A percentile compares a stretch with the other conserved stretches of the same genome.
phyloP scores from a whole-genome alignment of 2,888 invertebrate species.

The Balanococcus diminutus region DNA sequence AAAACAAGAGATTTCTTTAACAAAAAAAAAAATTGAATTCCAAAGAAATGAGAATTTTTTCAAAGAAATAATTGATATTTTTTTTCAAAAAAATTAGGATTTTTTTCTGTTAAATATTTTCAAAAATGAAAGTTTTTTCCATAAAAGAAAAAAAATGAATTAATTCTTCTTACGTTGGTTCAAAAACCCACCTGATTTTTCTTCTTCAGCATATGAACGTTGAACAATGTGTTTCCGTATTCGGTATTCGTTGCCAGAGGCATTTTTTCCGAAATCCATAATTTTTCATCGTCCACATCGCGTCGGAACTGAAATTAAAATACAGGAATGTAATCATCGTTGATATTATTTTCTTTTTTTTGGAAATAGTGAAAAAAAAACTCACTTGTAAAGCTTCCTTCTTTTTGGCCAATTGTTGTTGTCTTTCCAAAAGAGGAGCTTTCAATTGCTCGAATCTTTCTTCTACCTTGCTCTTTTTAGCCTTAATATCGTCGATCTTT shows the following conservation, averaged over 20 bases:
- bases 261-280: conserved; percentile 98
- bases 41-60: no score
- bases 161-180: no score
- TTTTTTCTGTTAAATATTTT: no score
- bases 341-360: neutral
- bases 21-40: no score
- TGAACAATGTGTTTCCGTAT: conserved; percentile 96
- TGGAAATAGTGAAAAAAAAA: neutral
- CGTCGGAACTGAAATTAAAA: conserved; percentile 76
- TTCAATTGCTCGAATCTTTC: conserved; percentile 93
- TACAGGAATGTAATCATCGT: neutral
- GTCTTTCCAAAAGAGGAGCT: conserved; percentile 87
- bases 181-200: conserved; percentile 83
- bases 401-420: conserved; percentile 91
- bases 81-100: no score
- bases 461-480: conserved; percentile 92
- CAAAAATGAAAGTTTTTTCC: no score
- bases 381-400: conserved; percentile 87
- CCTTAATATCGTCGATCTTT: conserved; percentile 93
- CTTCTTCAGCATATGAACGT: conserved; percentile 96
- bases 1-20: no score
- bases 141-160: conserved; percentile 3
- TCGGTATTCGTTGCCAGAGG: conserved; percentile 89
- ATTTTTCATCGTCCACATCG: conserved; percentile 96
- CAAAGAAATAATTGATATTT: no score